A percentile compares a stretch with the other conserved stretches of the same genome.
phyloP scores from a whole-genome alignment of 2,113 vertebrate species.

The Clarias batrachus region DNA sequence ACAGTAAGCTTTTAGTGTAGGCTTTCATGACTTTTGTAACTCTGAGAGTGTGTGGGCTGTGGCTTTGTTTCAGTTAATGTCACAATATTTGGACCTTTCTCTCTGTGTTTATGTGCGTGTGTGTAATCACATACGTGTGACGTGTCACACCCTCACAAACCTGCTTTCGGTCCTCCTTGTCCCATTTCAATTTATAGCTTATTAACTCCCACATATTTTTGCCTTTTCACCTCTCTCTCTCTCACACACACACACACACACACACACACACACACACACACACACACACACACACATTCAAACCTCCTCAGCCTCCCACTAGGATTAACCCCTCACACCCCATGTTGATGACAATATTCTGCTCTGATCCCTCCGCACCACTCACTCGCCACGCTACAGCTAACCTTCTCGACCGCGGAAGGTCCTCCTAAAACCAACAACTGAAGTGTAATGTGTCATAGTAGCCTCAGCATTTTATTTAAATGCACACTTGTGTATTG shows the following conservation, averaged over 20 bases:
- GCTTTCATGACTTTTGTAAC: neutral
- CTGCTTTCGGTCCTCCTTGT: neutral
- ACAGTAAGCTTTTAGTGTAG: neutral
- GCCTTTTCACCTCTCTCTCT: neutral
- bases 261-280: no score
- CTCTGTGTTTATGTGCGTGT: slow-evolving; percentile 4
- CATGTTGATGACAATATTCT: neutral
- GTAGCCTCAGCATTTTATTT: neutral
- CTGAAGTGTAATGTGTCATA: neutral
- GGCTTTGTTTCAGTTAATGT: neutral
- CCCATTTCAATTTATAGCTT: neutral
- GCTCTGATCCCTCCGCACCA: neutral
- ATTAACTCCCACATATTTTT: neutral
- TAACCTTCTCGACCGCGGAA: neutral
- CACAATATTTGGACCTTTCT: neutral
- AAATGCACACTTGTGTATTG: neutral
- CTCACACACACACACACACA: neutral
- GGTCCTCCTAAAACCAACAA: neutral
- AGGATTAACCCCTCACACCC: neutral
- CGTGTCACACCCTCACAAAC: neutral
- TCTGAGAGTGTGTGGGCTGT: neutral
- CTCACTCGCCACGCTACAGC: neutral
- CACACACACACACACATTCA: neutral
- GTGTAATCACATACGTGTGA: neutral
- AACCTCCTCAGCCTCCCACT: neutral